These are phyloP conservation scores for Alectoris magna DNA, from an alignment of 2,797 vertebrate species.

Conservation along the genomic window DNA sequence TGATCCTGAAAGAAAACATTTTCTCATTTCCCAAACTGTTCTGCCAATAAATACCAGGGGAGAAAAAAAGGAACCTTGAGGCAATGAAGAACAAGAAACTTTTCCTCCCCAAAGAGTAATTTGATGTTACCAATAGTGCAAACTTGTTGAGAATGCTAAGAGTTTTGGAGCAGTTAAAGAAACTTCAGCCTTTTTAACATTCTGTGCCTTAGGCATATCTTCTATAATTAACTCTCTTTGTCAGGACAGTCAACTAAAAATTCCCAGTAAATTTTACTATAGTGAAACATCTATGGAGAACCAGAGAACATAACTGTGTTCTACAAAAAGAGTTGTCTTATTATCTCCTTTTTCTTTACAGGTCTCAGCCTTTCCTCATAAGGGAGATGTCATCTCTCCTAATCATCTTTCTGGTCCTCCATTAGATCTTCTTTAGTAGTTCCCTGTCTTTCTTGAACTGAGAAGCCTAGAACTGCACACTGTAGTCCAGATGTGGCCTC, in stretches of 20 bases:
- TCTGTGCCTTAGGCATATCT: not conserved
- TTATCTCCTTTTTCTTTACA: not conserved
- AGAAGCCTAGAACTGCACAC: not conserved
- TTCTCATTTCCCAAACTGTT: not conserved
- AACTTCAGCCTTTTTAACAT: not conserved
- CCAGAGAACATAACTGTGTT: not conserved
- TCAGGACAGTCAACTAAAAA: not conserved
- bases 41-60: not conserved
- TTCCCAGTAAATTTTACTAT: not conserved
- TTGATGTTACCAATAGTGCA: not conserved
- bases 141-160: not conserved
- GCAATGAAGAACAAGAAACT: not conserved
- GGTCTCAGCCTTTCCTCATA: not conserved
- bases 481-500: not conserved
- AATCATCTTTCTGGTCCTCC: not conserved
- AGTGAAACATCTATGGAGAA: not conserved
- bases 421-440: not conserved
- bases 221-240: not conserved
- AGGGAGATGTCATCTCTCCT: not conserved
- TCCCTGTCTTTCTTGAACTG: not conserved
- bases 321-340: not conserved
- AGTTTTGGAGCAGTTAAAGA: not conserved
- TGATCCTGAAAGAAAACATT: not conserved
- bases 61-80: not conserved
- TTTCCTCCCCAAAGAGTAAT: not conserved